Percentiles rank a stretch among this genome's conserved stretches.
These are phyloP conservation scores for Deilephila porcellus DNA, from an alignment of 2,888 invertebrate genomes.

Conservation along the genomic window DNA sequence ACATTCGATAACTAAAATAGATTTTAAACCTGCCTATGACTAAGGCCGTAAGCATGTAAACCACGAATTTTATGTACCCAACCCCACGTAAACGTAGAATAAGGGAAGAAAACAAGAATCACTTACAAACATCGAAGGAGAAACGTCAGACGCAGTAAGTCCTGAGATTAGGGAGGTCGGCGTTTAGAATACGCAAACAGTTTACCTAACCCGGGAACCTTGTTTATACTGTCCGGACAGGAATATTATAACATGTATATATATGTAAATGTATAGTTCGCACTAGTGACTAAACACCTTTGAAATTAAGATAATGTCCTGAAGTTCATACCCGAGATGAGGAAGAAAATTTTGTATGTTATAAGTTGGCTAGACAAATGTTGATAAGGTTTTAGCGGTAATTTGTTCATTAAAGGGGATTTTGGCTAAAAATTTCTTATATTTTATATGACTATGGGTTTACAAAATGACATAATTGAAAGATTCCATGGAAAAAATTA, in stretches of 20 bases:
- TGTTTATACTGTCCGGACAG: neutral
- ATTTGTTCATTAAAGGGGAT: too few relatives aligned
- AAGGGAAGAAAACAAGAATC: neutral
- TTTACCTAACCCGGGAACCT: neutral
- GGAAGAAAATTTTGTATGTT: neutral
- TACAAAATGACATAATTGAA: too few relatives aligned
- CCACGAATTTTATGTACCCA: neutral
- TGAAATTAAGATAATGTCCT: neutral
- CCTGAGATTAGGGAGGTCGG: neutral
- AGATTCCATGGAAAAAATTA: too few relatives aligned
- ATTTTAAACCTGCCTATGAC: too few relatives aligned
- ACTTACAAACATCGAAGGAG: neutral
- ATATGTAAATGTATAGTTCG: neutral
- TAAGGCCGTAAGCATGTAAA: neutral
- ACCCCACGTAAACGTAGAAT: neutral
- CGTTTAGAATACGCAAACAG: constrained; percentile 19
- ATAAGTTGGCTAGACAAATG: neutral
- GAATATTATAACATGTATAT: neutral
- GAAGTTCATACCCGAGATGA: too few relatives aligned
- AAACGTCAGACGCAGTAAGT: neutral
- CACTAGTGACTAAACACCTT: neutral
- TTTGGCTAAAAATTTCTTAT: too few relatives aligned
- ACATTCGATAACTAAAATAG: too few relatives aligned
- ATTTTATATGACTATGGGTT: too few relatives aligned
- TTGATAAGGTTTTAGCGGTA: neutral